These are phyloP conservation scores for Opisthograptis luteolata DNA, from an alignment of 2,888 invertebrate genomes.

Conservation along the genomic window DNA sequence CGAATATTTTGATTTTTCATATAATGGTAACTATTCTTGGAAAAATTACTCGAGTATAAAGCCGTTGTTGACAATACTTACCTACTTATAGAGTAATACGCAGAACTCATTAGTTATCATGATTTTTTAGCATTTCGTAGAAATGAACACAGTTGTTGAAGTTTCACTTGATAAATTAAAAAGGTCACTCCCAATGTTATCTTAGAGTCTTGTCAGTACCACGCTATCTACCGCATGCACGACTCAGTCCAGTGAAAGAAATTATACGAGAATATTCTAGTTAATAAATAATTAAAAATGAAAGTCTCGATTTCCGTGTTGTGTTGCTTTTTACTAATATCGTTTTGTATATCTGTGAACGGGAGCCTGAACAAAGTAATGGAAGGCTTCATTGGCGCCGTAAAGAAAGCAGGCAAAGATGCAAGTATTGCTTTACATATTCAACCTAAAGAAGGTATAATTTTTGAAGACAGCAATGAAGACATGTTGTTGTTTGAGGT, in stretches of 20 bases:
- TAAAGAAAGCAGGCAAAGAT: slow-evolving; percentile 46
- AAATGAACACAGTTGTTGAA: slow-evolving; percentile 22
- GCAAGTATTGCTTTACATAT: slow-evolving; percentile 39
- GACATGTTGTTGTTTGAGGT: slow-evolving; percentile 1
- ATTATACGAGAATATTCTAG: slow-evolving; percentile 35
- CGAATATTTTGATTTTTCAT: no score
- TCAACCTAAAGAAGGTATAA: slow-evolving; percentile 7
- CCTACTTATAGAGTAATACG: no score
- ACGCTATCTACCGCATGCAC: slow-evolving; percentile 13
- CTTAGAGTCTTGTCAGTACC: slow-evolving; percentile 34
- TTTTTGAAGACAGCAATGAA: slow-evolving; percentile 37
- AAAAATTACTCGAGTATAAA: no score
- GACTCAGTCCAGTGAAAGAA: slow-evolving; percentile 29
- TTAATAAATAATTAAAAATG: slow-evolving; percentile 45
- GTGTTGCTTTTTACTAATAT: slow-evolving; percentile 44
- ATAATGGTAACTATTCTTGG: no score
- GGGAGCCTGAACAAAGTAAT: slow-evolving; percentile 49
- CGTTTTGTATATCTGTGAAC: slow-evolving; percentile 39
- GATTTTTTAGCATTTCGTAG: slow-evolving; percentile 44
- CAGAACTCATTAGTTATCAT: no score
- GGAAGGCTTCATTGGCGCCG: slow-evolving; percentile 43
- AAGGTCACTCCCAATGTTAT: slow-evolving; percentile 48
- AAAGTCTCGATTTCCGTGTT: slow-evolving; percentile 45
- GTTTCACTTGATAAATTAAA: slow-evolving; percentile 6
- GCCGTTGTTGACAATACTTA: no score